Conservation (phyloP, 2,888 invertebrate genomes). For the Sphaerophoria rueppellii region DNA sequence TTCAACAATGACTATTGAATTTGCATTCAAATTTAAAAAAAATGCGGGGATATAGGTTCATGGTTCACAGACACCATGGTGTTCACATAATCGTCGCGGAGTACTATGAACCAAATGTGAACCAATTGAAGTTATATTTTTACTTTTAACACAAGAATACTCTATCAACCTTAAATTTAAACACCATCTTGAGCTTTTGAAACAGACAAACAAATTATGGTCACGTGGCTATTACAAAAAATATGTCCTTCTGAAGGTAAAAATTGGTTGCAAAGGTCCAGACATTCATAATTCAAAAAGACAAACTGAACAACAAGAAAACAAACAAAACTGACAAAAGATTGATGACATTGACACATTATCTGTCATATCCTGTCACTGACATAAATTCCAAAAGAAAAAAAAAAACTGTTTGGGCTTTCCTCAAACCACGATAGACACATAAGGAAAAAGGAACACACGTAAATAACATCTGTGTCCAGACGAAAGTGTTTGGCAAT, state of each 20-base stretch:
- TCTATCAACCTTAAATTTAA: no score
- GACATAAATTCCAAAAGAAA: background rate
- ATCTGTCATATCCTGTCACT: background rate
- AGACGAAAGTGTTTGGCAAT: constrained; percentile 15
- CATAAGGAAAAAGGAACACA: background rate
- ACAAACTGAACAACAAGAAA: background rate
- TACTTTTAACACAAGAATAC: no score
- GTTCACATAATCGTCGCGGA: no score
- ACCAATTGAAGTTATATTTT: no score
- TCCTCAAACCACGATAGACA: background rate
- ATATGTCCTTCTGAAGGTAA: background rate
- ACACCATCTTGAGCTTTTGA: no score
- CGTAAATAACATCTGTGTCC: constrained; percentile 32
- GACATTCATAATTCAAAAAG: background rate
- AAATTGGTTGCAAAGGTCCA: background rate
- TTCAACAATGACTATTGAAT: no score
- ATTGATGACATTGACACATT: background rate
- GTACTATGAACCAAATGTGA: no score
- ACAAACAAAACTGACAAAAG: background rate
- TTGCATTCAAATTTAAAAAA: no score
- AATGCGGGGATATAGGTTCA: no score
- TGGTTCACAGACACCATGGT: no score
- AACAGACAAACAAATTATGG: no score
- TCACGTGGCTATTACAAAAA: background rate
- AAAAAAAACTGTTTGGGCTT: background rate